phyloP scores from a whole-genome alignment of 2,888 invertebrate species.

The Oligia fasciuncula region DNA sequence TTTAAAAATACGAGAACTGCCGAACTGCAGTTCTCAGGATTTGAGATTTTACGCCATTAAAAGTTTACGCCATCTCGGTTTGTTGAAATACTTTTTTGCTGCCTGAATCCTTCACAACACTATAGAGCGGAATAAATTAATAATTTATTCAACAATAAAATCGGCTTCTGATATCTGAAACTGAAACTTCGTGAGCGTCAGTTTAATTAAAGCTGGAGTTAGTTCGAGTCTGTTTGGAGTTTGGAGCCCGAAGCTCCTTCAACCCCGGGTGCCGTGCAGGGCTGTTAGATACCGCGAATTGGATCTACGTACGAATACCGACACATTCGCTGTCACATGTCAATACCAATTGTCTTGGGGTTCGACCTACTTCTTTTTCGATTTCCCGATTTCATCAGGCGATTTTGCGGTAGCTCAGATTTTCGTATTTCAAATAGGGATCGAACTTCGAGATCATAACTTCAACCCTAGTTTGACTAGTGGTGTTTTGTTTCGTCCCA shows the following conservation, averaged over 20 bases:
- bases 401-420: conserved; percentile 33
- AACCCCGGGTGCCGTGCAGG: conserved; percentile 60
- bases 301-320: conserved; percentile 52
- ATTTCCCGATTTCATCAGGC: conserved; percentile 47
- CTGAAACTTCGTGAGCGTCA: conserved; percentile 65
- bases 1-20: neutral
- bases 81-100: conserved; percentile 2
- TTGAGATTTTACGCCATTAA: neutral
- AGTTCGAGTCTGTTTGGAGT: conserved; percentile 67
- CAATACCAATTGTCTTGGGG: conserved; percentile 61
- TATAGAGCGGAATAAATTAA: conserved; percentile 38
- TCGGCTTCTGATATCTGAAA: conserved; percentile 57
- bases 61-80: neutral
- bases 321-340: conserved; percentile 57
- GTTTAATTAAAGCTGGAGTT: conserved; percentile 79
- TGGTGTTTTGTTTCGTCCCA: conserved; percentile 44
- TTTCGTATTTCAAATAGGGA: conserved; percentile 30
- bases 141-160: conserved; percentile 59
- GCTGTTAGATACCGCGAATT: conserved; percentile 58
- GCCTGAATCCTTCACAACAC: conserved; percentile 2
- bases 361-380: conserved; percentile 53
- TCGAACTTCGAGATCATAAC: conserved; percentile 1
- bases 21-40: neutral
- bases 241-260: conserved; percentile 60
- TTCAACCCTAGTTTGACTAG: conserved; percentile 43